Evolutionary conservation across 2,797 vertebrate species (phyloP).

Genomic region (Vespertilio murinus): DNA sequence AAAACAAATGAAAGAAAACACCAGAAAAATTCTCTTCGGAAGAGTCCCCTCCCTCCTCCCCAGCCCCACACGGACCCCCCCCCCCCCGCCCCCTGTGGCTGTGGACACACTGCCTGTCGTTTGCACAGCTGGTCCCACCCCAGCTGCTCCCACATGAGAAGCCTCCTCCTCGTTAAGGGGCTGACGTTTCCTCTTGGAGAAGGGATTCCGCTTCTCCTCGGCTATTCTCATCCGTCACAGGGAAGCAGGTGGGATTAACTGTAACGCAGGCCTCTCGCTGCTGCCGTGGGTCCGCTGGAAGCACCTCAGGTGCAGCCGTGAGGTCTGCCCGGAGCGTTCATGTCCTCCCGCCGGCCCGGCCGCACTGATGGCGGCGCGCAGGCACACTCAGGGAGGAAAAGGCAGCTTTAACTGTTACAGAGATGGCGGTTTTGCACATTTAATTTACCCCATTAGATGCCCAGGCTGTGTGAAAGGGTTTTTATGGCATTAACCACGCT

Average conservation of each 20-base stretch:
- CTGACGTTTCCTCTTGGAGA: constrained; percentile 52
- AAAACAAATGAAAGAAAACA: not conserved
- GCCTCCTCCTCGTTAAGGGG: constrained; percentile 15
- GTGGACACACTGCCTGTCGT: not conserved
- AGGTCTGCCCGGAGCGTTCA: not conserved
- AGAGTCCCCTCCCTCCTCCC: not conserved
- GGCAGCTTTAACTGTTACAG: not conserved
- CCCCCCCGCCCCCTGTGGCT: not conserved
- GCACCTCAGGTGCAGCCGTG: not conserved
- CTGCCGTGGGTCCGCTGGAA: not conserved
- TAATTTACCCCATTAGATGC: constrained; percentile 7
- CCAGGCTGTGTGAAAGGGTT: not conserved
- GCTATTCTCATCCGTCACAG: not conserved
- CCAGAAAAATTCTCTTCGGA: not conserved
- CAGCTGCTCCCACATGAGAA: constrained; percentile 2
- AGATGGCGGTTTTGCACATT: not conserved
- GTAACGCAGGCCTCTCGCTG: not conserved
- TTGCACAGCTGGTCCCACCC: not conserved
- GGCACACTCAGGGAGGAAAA: not conserved
- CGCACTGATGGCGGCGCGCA: not conserved
- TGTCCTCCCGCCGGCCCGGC: not conserved
- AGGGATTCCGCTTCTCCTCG: not conserved
- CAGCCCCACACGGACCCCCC: not conserved
- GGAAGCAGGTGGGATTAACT: not conserved
- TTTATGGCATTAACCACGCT: constrained; percentile 7